Conservation (phyloP, 92 coral and sea anemone species). For the Parazoanthus atlanticus region DNA sequence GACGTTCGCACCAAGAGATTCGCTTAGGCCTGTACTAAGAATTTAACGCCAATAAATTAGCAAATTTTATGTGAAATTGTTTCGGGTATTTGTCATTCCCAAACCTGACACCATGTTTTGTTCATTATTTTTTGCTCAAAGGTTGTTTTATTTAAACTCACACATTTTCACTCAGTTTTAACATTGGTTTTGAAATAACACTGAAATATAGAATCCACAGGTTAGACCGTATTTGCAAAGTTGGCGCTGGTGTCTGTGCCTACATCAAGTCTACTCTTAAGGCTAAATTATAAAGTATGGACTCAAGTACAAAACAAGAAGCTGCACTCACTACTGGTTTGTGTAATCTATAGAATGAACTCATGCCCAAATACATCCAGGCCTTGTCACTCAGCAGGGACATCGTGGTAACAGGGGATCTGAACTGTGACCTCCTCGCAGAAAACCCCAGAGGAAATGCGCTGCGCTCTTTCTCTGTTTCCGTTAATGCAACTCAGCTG, state of each 20-base stretch:
- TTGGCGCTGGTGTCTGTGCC: not conserved
- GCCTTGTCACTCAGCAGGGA: constrained; percentile 47
- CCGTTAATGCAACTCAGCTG: not conserved
- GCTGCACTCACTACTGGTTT: constrained; percentile 14
- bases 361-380: constrained; percentile 32
- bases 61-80: no score
- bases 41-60: no score
- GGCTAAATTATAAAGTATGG: not conserved
- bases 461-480: constrained; percentile 43
- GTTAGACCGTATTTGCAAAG: not conserved
- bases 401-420: constrained; percentile 39
- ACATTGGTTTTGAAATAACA: no score
- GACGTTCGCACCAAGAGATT: no score
- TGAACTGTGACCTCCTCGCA: constrained; percentile 51
- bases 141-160: no score
- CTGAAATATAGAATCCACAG: not conserved
- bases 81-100: no score
- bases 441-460: constrained; percentile 49
- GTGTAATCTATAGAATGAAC: constrained; percentile 34
- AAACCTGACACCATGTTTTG: no score
- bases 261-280: not conserved
- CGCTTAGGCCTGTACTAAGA: no score
- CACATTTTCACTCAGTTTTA: no score
- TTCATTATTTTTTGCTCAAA: no score
- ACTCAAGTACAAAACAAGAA: constrained; percentile 2